Base-by-base conservation (phyloP, 1,140 invertebrate species). In the Drosophila leontia region DNA sequence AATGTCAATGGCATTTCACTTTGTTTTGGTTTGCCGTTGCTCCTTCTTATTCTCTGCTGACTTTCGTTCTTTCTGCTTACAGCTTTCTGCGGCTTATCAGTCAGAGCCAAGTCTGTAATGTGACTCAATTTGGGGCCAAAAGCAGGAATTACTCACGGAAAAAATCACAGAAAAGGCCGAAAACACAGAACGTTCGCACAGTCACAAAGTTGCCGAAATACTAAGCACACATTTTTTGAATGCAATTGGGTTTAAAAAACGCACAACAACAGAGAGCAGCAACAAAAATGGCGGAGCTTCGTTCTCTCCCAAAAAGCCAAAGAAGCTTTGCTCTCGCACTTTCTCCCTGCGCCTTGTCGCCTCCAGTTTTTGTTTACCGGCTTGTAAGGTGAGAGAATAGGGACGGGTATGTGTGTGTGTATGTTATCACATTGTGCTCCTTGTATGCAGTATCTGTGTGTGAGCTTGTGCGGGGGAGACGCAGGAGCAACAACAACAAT, bases 131-230 rank as follows among this genome's bases (percentile, higher is more conserved):
- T 35, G 35, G 35, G 48, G 26, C 41, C 42, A 48, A 47, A 42
- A 39, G n/a, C 32, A 17, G 35, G 39, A 75, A 76, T 70, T 77
- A 84, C 77, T 83, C 71, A 80, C 77, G 42, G 41, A 58, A 72
- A 87, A 82, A 87, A 87, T 86, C 83, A 83, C 77, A 78, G 84
- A 67, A 62, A 44, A 63, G 35, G 50, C 51, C 58, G 62, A 59
- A 61, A 80, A 34, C 53, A 50, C 67, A 51, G 70, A 78, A 74
- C 76, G 84, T 90, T 88, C 82, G 85, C 81, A 62, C 85, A 70
- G 84, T 78, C 81, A 81, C 74, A 88, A 90, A 90, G 84, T 88
- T 85, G 72, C 85, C 84, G 85, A 88, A 88, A 88, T 88, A 88
- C 55, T 88, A 90, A 88, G 80, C 80, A 90, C 81, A 87, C 62